Percentiles rank a stretch among this genome's conserved stretches.
Evolutionary conservation across 2,888 invertebrate species (phyloP).

Genomic region (Cyrtodaria siliqua): DNA sequence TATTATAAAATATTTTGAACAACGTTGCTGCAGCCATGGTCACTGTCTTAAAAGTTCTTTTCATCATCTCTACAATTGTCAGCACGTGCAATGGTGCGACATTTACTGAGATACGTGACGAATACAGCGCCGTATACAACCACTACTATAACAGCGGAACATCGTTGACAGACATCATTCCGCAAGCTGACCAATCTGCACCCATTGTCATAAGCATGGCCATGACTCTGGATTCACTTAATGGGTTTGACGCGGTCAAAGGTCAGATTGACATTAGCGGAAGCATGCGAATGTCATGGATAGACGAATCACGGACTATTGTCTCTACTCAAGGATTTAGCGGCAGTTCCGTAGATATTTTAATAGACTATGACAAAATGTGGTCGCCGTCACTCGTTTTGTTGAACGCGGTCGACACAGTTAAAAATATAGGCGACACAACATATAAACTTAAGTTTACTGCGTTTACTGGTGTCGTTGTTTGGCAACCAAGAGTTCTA

Average conservation of each 20-base stretch:
- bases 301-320: conserved; percentile 21
- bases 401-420: conserved; percentile 58
- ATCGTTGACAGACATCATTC: conserved; percentile 46
- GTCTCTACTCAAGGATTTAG: background rate
- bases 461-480: conserved; percentile 3
- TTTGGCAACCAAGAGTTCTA: conserved; percentile 53
- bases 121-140: conserved; percentile 38
- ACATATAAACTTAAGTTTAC: conserved; percentile 51
- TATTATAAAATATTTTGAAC: too few species aligned
- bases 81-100: background rate
- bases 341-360: background rate
- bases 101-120: background rate
- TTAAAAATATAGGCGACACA: conserved; percentile 53
- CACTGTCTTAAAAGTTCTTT: too few species aligned
- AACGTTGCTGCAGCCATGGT: too few species aligned
- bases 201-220: conserved; percentile 26
- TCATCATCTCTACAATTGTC: too few species aligned
- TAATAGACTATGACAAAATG: conserved; percentile 50
- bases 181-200: conserved; percentile 19
- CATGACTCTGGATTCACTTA: conserved; percentile 47
- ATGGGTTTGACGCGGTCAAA: conserved; percentile 52
- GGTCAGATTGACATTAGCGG: conserved; percentile 62
- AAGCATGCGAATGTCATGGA: conserved; percentile 46
- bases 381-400: conserved; percentile 57
- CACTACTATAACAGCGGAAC: conserved; percentile 52